Evolutionary conservation across 2,113 vertebrate species (phyloP).

Genomic region (Callionymus lyra): DNA sequence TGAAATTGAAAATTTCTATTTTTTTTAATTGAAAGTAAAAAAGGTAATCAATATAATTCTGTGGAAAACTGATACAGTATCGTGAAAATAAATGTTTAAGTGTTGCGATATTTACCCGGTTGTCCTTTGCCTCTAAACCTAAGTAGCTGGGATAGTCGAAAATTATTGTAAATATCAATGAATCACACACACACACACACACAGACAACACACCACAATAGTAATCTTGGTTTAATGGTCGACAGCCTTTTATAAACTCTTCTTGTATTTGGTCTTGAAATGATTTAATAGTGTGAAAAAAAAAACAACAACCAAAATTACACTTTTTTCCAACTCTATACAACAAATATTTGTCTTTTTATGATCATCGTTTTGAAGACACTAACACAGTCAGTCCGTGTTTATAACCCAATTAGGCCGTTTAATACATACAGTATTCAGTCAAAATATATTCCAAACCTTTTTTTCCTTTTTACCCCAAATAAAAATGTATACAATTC

Average conservation of each 20-base stretch:
- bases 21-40: no score
- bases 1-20: no score
- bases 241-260: constrained; percentile 23
- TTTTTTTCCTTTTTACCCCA: not conserved
- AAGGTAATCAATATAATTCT: no score
- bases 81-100: no score
- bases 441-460: constrained; percentile 48
- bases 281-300: constrained; percentile 24
- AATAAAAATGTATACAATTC: constrained; percentile 37
- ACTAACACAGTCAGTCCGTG: constrained; percentile 34
- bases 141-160: no score
- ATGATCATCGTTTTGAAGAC: constrained; percentile 24
- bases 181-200: constrained; percentile 1
- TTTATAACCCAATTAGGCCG: constrained; percentile 29
- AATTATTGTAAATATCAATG: no score
- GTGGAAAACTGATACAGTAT: no score
- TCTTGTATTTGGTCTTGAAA: constrained; percentile 16
- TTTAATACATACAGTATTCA: constrained; percentile 60
- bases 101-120: no score
- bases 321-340: constrained; percentile 11
- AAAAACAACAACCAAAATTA: constrained; percentile 30
- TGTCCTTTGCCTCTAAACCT: no score
- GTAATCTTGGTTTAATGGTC: constrained; percentile 43
- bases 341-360: constrained; percentile 19
- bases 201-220: constrained; percentile 23